Evolutionary conservation across 2,113 vertebrate genomes (phyloP), one percentile per base, ranked within the genome.

Genomic region (Chaetops frenatus): DNA sequence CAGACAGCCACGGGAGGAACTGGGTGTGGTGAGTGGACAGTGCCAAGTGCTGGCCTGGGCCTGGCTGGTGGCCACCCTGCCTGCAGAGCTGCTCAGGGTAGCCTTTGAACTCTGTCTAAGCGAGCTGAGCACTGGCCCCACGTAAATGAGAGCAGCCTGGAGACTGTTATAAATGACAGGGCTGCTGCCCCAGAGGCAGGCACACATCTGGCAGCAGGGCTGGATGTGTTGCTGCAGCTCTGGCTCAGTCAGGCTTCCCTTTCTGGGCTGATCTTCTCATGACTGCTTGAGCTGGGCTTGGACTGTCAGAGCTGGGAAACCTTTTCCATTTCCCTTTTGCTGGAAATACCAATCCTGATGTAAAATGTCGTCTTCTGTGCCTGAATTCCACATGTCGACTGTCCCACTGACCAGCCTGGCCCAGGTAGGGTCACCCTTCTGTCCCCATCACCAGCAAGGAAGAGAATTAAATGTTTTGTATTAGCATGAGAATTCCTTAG

Each of bases 101-200:
- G 87, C 64, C 90, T 95, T 97, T 94, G 93, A 91, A 93, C 92
- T 96, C 53, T 23, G 61, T 45, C 79, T 94, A 88, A 64, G 69
- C 0, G 12, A 87, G 83, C 81, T 80, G 58, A 64, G 74, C 58
- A 2, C 83, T n/a, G 81, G 87, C 95, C 92, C 78, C 70, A 45
- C 5, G 0, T 81, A 93, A 94, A 95, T 92, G 88, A 95, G 89
- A 82, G 91, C 84, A 95, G 91, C 89, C 81, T 93, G 90, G 74
- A 82, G 92, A 33, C 74, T 92, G 87, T 91, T 95, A 27, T 19
- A 15, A 94, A 92, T 95, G 92, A 94, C 45, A n/a, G 11, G 51
- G 22, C 10, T 47, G 67, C 83, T 81, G 93, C 95, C 87, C 79
- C 92, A 92, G 85, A 72, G 90, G 87, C 91, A 97, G 88, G 54